Conservation (phyloP, 2,113 vertebrate genomes). For the Syngnathus floridae region DNA sequence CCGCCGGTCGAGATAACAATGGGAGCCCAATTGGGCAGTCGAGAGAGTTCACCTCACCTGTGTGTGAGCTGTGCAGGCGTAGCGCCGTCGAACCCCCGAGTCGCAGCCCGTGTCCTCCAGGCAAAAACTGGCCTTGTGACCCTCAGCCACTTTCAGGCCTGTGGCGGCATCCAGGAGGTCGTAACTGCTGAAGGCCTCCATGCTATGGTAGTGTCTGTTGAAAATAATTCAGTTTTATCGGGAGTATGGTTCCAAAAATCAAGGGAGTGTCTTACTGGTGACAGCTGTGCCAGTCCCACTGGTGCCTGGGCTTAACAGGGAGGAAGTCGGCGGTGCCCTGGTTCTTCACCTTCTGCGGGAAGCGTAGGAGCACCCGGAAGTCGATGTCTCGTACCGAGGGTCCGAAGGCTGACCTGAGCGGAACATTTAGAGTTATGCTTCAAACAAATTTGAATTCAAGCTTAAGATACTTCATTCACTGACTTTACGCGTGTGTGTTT, state of each 20-base stretch:
- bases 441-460: too few relatives aligned
- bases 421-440: constrained; percentile 34
- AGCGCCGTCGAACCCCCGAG: constrained; percentile 68
- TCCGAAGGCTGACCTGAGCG: constrained; percentile 72
- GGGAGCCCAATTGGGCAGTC: neutral
- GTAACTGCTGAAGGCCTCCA: constrained; percentile 82
- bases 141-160: constrained; percentile 73
- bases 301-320: constrained; percentile 72
- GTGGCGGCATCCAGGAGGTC: constrained; percentile 71
- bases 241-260: neutral
- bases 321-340: constrained; percentile 78
- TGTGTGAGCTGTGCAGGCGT: constrained; percentile 77
- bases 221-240: neutral
- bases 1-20: too few relatives aligned
- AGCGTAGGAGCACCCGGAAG: constrained; percentile 75
- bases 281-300: constrained; percentile 85
- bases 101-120: constrained; percentile 79
- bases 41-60: constrained; percentile 60
- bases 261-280: constrained; percentile 71
- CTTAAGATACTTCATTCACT: constrained; percentile 22
- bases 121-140: constrained; percentile 84
- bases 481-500: constrained; percentile 15
- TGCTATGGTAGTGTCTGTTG: constrained; percentile 78
- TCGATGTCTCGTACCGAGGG: constrained; percentile 67
- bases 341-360: constrained; percentile 80